Percentiles rank a stretch among this genome's conserved stretches.
Evolutionary conservation across 2,113 vertebrate species (phyloP).

Genomic region (zebrafish (Danio rerio)): GRCz12tu NC_133186.1:20702501-20703000

Average conservation of each 20-base stretch:
- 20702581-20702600: constrained; percentile 17
- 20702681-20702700: constrained; percentile 67
- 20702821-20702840: neutral
- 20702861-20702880: neutral
- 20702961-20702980: no score
- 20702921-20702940: neutral
- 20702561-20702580: constrained; percentile 15
- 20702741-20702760: constrained; percentile 38
- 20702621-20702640: constrained; percentile 56
- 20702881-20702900: constrained; percentile 3
- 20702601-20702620: constrained; percentile 41
- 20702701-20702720: constrained; percentile 58
- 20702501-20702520: constrained; percentile 58
- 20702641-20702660: constrained; percentile 63
- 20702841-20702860: neutral
- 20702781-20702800: neutral
- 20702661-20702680: constrained; percentile 65
- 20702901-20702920: neutral
- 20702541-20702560: constrained; percentile 29
- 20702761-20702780: neutral
- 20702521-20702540: constrained; percentile 52
- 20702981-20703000: no score
- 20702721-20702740: constrained; percentile 54
- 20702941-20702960: neutral
- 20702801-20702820: neutral